Percentiles rank a stretch among this genome's conserved stretches.
Evolutionary conservation across 1,140 invertebrate genomes (phyloP).

Genomic region (Pseudoatta argentina): DNA sequence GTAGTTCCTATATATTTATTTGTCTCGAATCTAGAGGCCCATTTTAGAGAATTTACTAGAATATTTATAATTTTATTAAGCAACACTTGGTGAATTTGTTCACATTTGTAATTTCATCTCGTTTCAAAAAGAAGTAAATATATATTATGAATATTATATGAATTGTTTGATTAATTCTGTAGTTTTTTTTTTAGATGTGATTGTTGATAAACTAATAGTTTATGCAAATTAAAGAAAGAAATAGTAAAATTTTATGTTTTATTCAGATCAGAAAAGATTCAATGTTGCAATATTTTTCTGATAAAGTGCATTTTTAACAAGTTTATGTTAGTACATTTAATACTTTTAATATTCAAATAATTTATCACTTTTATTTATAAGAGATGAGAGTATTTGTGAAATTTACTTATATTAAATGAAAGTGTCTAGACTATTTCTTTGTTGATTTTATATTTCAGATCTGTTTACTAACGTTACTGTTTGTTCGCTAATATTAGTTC

Average conservation of each 20-base stretch:
- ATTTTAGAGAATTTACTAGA: too few species aligned
- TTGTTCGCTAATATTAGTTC: not conserved
- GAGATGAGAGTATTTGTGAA: not conserved
- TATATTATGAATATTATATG: too few species aligned
- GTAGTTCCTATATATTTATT: not conserved
- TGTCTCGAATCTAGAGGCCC: not conserved
- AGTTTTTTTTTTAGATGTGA: not conserved
- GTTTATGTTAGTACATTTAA: not conserved
- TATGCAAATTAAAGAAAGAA: too few species aligned
- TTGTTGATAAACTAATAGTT: not conserved
- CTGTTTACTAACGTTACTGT: not conserved
- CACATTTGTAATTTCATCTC: too few species aligned
- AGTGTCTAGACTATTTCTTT: not conserved
- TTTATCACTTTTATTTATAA: not conserved
- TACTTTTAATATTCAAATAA: not conserved
- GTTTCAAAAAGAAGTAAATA: too few species aligned
- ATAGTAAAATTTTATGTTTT: too few species aligned
- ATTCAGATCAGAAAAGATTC: not conserved
- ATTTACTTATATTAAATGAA: not conserved
- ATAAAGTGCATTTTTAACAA: not conserved
- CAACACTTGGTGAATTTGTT: too few species aligned
- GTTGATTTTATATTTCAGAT: not conserved
- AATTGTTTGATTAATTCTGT: not conserved
- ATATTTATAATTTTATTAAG: too few species aligned
- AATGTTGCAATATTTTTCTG: not conserved